phyloP scores from a whole-genome alignment of 1,140 invertebrate species.

The Eciton burchellii region DNA sequence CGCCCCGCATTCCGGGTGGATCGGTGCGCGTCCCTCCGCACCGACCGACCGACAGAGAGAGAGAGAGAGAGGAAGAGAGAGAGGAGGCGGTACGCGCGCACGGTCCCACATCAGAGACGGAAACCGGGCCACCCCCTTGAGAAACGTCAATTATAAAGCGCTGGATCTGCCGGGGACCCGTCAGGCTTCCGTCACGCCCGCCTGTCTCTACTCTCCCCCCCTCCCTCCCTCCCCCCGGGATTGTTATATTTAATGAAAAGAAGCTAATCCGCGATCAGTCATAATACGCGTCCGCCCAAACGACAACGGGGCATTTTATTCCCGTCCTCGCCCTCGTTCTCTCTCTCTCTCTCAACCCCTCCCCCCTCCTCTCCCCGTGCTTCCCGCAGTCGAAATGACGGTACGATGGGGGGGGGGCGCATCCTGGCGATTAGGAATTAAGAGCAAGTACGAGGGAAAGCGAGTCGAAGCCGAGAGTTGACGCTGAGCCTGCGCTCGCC shows the following conservation, averaged over 20 bases:
- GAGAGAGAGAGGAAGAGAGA: conserved; percentile 12
- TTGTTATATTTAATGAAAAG: conserved; percentile 76
- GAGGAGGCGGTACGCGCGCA: neutral
- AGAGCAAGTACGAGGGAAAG: conserved; percentile 11
- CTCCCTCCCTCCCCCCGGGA: conserved; percentile 35
- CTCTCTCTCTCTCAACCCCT: neutral
- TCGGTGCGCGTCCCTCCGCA: conserved; percentile 39
- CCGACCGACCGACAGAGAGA: neutral
- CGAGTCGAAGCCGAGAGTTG: neutral
- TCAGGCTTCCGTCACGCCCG: conserved; percentile 65
- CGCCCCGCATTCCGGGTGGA: conserved; percentile 2
- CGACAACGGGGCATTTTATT: conserved; percentile 15
- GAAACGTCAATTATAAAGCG: conserved; percentile 75
- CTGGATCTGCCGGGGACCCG: conserved; percentile 62
- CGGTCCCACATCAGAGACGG: conserved; percentile 37
- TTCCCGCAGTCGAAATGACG: too few species aligned
- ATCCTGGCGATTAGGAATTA: neutral
- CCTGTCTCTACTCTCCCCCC: conserved; percentile 38
- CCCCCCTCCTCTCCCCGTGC: too few species aligned
- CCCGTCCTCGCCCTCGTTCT: conserved; percentile 14
- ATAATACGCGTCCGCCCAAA: conserved; percentile 68
- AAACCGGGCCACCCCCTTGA: conserved; percentile 50
- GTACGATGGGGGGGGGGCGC: neutral
- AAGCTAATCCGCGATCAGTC: conserved; percentile 75
- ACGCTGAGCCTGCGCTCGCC: too few species aligned